phyloP scores from a whole-genome alignment of 2,888 invertebrate species.

The Drosophila diplacantha region DNA sequence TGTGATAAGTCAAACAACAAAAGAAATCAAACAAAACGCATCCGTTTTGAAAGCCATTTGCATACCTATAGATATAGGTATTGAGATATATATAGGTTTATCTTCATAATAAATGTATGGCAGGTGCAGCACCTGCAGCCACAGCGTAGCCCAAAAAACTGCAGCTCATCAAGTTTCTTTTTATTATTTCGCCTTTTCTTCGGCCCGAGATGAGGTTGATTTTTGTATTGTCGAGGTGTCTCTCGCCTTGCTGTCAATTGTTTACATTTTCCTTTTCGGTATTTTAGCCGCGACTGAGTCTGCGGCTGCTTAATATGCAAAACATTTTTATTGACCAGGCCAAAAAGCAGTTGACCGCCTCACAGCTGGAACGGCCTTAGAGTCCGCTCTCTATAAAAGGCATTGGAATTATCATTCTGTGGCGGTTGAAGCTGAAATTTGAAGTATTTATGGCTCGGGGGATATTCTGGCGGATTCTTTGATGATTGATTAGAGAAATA shows the following conservation, averaged over 20 bases:
- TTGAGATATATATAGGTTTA: constrained; percentile 2
- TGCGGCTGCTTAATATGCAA: constrained; percentile 59
- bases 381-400: constrained; percentile 30
- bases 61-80: constrained; percentile 17
- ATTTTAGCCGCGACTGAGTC: not conserved
- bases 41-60: constrained; percentile 49
- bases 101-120: constrained; percentile 32
- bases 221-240: constrained; percentile 23
- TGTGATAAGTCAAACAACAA: constrained; percentile 15
- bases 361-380: constrained; percentile 35
- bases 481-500: not conserved
- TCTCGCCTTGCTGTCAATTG: constrained; percentile 50
- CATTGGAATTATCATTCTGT: constrained; percentile 40
- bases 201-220: constrained; percentile 21
- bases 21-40: constrained; percentile 39
- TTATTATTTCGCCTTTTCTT: constrained; percentile 29
- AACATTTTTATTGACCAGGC: constrained; percentile 53
- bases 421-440: constrained; percentile 12
- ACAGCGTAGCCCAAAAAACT: constrained; percentile 39
- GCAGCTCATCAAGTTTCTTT: constrained; percentile 42
- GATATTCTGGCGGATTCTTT: not conserved
- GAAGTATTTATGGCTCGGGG: constrained; percentile 1
- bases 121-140: constrained; percentile 42
- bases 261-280: constrained; percentile 61
- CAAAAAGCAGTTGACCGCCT: constrained; percentile 63